Base-by-base conservation (phyloP, 2,113 vertebrate species). In the Cygnus atratus region DNA sequence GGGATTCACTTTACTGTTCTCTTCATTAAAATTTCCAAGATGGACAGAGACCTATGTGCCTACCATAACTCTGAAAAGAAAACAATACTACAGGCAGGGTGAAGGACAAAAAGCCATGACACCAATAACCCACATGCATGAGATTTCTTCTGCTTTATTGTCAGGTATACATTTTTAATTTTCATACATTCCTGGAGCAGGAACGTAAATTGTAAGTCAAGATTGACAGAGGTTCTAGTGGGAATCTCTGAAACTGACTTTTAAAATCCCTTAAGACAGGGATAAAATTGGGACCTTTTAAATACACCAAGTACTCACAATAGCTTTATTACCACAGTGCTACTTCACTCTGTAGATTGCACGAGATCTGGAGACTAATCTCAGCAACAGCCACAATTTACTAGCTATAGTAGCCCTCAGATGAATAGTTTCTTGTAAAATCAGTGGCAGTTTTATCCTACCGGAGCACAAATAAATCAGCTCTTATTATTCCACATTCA, bases 351-450 rank as follows among this genome's bases (percentile, higher is more conserved):
- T 84, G 87, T 97, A 97, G 97, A 97, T 98, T 98, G 97, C 95
- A 92, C 0, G n/a, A 97, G 90, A 95, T 94, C 97, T 97, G 82
- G 98, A 98, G 98, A 98, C 97, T 98, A 98, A 98, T 98, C 98
- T 97, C 97, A 91, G 97, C 97, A 98, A 97, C 96, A 98, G 94
- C 95, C 95, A 98, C 98, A 97, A 98, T 98, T 98, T 98, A 98
- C 98, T 97, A 97, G 97, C 97, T 97, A 81, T 97, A 97, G 96
- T 96, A 98, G 95, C 97, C 96, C 98, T 98, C 97, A 98, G 98
- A 98, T 98, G 97, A 98, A 98, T 98, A 98, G 98, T 98, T 98
- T 98, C 98, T 98, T 98, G 97, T 98, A 98, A 98, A 98, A 98
- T 97, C 98, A 96, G 97, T 98, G 97, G 97, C 98, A 98, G 98